Evolutionary conservation across 1,140 invertebrate genomes (phyloP), one percentile per base, ranked within the genome.

Genomic region (Ruditapes philippinarum): DNA sequence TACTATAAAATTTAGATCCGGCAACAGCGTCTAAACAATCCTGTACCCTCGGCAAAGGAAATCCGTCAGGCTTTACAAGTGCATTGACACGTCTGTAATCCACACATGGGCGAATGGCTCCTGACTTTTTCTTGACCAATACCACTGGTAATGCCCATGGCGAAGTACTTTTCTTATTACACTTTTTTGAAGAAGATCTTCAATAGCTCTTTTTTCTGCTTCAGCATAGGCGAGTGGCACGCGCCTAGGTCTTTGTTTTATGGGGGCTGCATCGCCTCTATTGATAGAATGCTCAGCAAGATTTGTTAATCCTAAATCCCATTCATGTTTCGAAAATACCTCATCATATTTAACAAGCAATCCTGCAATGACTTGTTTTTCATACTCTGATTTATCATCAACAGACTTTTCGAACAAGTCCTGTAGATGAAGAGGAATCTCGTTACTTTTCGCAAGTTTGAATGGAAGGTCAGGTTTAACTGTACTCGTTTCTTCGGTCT

Each of bases 101-200:
- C n/a, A 89, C 76, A 68, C 82, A 89, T n/a, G 74, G 60, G 3
- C 51, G 9, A 3, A 76, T 40, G 12, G 81, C 31, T 82, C 57
- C 33, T 78, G 28, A 9, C 57, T 68, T 0, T 82, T 25, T 31
- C 70, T 68, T 5, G 22, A 62, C 9, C n/a, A n/a, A n/a, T n/a
- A n/a, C n/a, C n/a, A n/a, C n/a, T n/a, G n/a, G n/a, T n/a, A n/a
- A n/a, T n/a, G 4, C 70, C 76, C 83, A 90, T 38, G 62, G 78
- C 1, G 54, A 42, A 49, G 51, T 54, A 25, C n/a, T 51, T 28
- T 65, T 28, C 19, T 57, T 38, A 90, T 88, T 12, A 82, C 49
- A 31, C 82, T 85, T 25, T 78, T 65, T 36, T 90, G n/a, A 19
- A 38, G 7, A 54, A 88, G 68, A 19, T 88, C 51, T 36, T 88